These are phyloP conservation scores for Papilio polyxenes DNA, from an alignment of 1,140 invertebrate genomes.

Conservation along the genomic window DNA sequence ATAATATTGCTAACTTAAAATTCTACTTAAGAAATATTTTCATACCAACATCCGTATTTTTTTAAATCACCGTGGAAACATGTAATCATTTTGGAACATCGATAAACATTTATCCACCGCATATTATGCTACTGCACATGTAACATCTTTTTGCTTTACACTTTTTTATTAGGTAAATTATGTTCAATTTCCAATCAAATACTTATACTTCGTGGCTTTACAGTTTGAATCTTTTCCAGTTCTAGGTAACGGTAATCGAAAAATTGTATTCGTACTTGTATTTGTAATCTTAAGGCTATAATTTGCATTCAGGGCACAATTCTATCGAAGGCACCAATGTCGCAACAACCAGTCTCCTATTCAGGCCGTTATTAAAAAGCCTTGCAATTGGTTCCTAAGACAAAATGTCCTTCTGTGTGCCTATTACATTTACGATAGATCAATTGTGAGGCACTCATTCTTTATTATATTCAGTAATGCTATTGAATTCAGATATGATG, in stretches of 20 bases:
- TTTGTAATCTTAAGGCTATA: slow-evolving; percentile 38
- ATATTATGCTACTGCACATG: too few relatives aligned
- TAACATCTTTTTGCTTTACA: neutral
- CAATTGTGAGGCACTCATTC: neutral
- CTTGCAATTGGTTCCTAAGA: slow-evolving; percentile 35
- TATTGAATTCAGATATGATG: neutral
- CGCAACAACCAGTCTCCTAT: slow-evolving; percentile 33
- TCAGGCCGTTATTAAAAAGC: slow-evolving; percentile 38
- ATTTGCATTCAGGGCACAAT: slow-evolving; percentile 51
- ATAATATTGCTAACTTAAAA: too few relatives aligned
- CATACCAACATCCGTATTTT: too few relatives aligned
- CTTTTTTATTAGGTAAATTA: neutral
- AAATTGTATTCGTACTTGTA: neutral
- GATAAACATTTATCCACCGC: too few relatives aligned
- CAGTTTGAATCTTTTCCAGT: slow-evolving; percentile 19
- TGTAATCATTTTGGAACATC: too few relatives aligned
- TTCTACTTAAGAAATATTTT: too few relatives aligned
- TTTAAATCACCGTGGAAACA: too few relatives aligned
- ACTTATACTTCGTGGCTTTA: neutral
- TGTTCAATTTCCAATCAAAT: neutral
- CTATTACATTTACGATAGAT: slow-evolving; percentile 6
- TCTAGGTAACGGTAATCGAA: slow-evolving; percentile 29
- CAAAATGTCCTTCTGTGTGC: slow-evolving; percentile 16
- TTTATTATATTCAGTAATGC: neutral
- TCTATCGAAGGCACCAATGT: slow-evolving; percentile 37